Base-by-base conservation (phyloP, 1,140 invertebrate species). In the Zaprionus africanus region DNA sequence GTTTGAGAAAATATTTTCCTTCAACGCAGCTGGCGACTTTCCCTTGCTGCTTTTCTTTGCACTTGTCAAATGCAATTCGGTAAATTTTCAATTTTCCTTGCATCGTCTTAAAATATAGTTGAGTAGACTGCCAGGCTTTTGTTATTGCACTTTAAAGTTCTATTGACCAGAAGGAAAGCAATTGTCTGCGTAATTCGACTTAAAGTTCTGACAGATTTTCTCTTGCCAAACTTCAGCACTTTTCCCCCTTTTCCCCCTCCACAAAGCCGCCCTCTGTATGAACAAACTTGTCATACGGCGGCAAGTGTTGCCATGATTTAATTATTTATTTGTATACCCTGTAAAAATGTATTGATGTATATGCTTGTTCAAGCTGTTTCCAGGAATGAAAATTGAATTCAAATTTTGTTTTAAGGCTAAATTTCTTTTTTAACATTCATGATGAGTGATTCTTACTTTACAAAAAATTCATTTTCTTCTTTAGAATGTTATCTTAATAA, bases 1-100 rank as follows among this genome's bases (percentile, higher is more conserved):
- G 26, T 53, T 58, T 75, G 34, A 56, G 67, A 74, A 43, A 38
- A 38, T 69, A 65, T 76, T 71, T 24, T 64, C 43, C 28, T 62
- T 51, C 5, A n/a, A 19, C 36, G 22, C 17, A 17, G 46, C 46
- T 51, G 46, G 11, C 46, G 17, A 22, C 9, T 49, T 19, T 43
- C 41, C 41, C 46, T 13, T 11, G 46, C 46, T 24, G 36, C 38
- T 5, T 11, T 34, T 34, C 31, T 56, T 54, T 59, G 22, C 17
- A 19, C 49, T 61, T 67, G 53, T 15, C 51, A 72, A 41, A 56
- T 56, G 63, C 61, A 65, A 56, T 60, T 24, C 46, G 31, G 34
- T 28, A 57, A 28, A 28, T 60, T 53, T 38, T 59, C 53, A 19
- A 54, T 38, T 63, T 58, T 15, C 49, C 1, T n/a, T 36, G 17